Conservation (phyloP, 2,888 invertebrate genomes). For the Halictus ligatus region DNA sequence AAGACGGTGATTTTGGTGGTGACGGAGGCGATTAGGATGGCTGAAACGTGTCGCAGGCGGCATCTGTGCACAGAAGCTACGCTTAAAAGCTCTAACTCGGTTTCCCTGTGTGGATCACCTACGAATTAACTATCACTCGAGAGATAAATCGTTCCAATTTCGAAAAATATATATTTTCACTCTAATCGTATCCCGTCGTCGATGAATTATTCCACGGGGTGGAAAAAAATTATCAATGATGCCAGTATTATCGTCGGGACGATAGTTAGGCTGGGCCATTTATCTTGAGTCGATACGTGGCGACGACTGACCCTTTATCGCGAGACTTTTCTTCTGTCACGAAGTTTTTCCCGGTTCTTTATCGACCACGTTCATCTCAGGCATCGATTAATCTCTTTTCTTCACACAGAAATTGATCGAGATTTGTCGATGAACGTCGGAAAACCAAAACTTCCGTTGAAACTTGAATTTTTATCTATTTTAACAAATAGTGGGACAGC, state of each 20-base stretch:
- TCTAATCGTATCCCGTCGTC: not conserved
- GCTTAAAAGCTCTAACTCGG: constrained; percentile 13
- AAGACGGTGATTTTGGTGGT: not conserved
- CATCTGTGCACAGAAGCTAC: constrained; percentile 51
- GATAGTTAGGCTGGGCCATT: not conserved
- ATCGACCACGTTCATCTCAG: not conserved
- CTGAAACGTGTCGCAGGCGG: constrained; percentile 44
- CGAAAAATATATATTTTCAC: not conserved
- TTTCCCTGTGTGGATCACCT: not conserved
- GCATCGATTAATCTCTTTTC: not conserved
- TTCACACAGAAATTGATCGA: not conserved
- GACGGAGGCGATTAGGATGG: not conserved
- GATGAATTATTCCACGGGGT: not conserved
- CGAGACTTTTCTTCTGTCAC: not conserved
- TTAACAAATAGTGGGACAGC: too few relatives aligned
- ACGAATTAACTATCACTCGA: not conserved
- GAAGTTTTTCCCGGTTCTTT: not conserved
- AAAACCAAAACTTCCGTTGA: too few relatives aligned
- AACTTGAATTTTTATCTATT: too few relatives aligned
- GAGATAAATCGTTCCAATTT: not conserved
- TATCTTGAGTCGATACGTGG: constrained; percentile 56
- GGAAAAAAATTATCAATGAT: not conserved
- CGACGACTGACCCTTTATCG: not conserved
- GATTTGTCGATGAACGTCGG: not conserved
- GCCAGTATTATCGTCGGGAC: not conserved